Conservation (phyloP, 2,888 invertebrate species). For the Hololepta plana region DNA sequence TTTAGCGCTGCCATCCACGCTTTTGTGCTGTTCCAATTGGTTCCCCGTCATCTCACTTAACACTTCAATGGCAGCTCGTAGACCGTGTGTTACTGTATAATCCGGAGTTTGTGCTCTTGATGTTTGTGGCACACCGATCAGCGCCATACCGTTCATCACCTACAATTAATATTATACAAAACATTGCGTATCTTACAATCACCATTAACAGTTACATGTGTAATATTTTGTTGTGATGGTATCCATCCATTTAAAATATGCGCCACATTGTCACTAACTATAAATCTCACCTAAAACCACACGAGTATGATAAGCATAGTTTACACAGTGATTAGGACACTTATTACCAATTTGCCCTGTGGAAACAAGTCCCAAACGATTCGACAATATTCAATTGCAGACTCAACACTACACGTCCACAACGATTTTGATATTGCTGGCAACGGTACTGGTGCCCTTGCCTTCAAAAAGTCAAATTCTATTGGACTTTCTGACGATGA, state of each 20-base stretch:
- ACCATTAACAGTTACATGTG: conserved; percentile 48
- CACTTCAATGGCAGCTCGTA: conserved; percentile 72
- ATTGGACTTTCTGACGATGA: conserved; percentile 65
- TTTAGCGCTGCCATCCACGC: conserved; percentile 25
- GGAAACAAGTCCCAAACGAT: conserved; percentile 97
- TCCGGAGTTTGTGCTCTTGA: conserved; percentile 36
- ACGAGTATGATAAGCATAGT: conserved; percentile 4
- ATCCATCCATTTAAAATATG: conserved; percentile 77
- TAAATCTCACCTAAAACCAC: conserved; percentile 53
- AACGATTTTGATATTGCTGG: conserved; percentile 80
- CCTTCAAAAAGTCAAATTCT: conserved; percentile 65
- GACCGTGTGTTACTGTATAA: conserved; percentile 61
- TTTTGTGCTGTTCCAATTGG: conserved; percentile 39
- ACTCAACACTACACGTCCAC: conserved; percentile 94
- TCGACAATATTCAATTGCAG: conserved; percentile 87
- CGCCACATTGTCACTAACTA: conserved; percentile 73
- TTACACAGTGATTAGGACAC: conserved; percentile 3
- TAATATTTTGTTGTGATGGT: conserved; percentile 64
- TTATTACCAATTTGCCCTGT: conserved; percentile 58
- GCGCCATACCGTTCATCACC: conserved; percentile 67
- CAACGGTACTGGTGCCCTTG: conserved; percentile 50
- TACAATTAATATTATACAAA: conserved; percentile 17
- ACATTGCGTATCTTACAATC: conserved; percentile 1
- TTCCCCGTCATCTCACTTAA: conserved; percentile 65
- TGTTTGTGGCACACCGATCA: conserved; percentile 61